Evolutionary conservation across 1,140 invertebrate species (phyloP), one percentile per base, ranked within the genome.

Genomic region (Agrilus planipennis): DNA sequence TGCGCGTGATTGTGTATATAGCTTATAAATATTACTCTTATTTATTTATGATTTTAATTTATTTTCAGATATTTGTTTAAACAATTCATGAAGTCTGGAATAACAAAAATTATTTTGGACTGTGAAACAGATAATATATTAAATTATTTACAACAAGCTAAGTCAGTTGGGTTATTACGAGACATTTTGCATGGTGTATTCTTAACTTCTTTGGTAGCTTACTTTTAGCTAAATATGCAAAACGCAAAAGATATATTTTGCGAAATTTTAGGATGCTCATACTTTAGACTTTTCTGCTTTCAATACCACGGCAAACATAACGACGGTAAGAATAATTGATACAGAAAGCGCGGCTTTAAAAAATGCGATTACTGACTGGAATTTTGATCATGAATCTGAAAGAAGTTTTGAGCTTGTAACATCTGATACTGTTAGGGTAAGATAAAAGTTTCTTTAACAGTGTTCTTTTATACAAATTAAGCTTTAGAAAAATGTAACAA

Each of bases 21-120:
- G n/a, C n/a, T n/a, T n/a, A n/a, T n/a, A n/a, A n/a, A n/a, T n/a
- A n/a, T n/a, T n/a, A n/a, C n/a, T n/a, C n/a, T n/a, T n/a, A n/a
- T n/a, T n/a, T n/a, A n/a, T n/a, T n/a, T n/a, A n/a, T n/a, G n/a
- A n/a, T n/a, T n/a, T n/a, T n/a, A n/a, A 48, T 29, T 20, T 36
- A 34, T 19, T 45, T 51, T 41, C 43, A 73, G 83, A n/a, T 71
- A 76, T 0, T 59, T 89, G 32, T 55, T 92, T 14, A 90, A 89
- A 61, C 74, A 84, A 44, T 69, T 93, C 15, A 75, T 78, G 43
- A 62, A 67, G 1, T 74, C 73, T 0, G 71, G 73, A 0, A 77
- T 84, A 49, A 77, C 71, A n/a, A 75, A 80, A 47, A 75, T 94
- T 10, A 70, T 94, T 6, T 51, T 95, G 0, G 86, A 93, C 50